These are phyloP conservation scores for Dryas iulia DNA, from an alignment of 1,140 invertebrate species.

Conservation along the genomic window DNA sequence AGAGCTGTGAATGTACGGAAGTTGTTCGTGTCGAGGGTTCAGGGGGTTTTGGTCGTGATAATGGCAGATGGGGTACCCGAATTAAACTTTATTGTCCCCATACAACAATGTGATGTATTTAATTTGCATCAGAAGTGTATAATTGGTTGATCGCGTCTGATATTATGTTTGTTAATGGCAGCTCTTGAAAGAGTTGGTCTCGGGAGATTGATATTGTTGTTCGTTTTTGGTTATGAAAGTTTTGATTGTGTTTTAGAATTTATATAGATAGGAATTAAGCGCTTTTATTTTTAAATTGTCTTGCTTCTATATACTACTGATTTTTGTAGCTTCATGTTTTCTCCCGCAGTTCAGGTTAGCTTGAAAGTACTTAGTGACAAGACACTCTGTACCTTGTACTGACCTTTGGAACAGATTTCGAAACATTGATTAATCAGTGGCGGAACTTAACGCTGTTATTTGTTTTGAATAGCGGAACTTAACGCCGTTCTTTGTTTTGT, in stretches of 20 bases:
- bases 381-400: too few species aligned
- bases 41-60: constrained; percentile 38
- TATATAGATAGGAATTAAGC: not conserved
- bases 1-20: constrained; percentile 20
- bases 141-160: constrained; percentile 61
- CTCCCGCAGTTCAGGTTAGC: too few species aligned
- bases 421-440: too few species aligned
- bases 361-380: too few species aligned
- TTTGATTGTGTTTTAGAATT: not conserved
- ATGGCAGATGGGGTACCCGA: constrained; percentile 54
- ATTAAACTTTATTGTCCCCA: constrained; percentile 60
- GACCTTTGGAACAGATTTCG: too few species aligned
- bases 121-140: constrained; percentile 68
- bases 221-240: not conserved
- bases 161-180: constrained; percentile 31
- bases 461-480: too few species aligned
- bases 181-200: constrained; percentile 11
- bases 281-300: not conserved
- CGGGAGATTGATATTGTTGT: not conserved
- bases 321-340: too few species aligned
- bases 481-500: too few species aligned
- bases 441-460: too few species aligned
- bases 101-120: constrained; percentile 51
- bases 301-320: too few species aligned
- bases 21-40: constrained; percentile 27